Conservation (phyloP, 2,888 invertebrate genomes). For the Entomobrya multifasciata region DNA sequence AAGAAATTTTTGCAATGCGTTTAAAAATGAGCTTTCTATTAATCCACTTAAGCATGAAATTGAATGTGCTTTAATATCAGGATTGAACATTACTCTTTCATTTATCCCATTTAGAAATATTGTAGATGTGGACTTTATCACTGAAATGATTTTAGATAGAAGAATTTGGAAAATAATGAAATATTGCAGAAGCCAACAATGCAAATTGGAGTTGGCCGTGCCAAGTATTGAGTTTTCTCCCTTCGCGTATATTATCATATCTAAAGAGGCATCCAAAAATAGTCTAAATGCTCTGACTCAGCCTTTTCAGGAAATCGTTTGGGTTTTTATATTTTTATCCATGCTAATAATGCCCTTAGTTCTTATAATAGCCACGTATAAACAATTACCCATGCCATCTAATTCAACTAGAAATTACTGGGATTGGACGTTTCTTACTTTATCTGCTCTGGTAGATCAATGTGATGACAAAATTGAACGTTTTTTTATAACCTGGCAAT, state of each 20-base stretch:
- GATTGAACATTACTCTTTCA: no score
- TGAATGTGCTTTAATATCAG: no score
- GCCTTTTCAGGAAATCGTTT: constrained; percentile 4
- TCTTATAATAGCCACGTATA: neutral
- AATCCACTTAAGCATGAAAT: no score
- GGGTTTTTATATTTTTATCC: neutral
- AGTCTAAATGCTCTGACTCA: constrained; percentile 4
- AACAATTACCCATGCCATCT: neutral
- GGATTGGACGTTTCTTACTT: neutral
- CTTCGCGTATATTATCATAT: neutral
- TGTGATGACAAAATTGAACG: neutral
- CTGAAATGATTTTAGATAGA: no score
- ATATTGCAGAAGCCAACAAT: neutral
- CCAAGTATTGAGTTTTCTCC: neutral
- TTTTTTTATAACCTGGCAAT: neutral
- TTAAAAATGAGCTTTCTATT: no score
- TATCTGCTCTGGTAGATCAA: neutral
- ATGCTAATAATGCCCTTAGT: neutral
- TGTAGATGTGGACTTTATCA: neutral
- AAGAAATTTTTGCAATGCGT: no score
- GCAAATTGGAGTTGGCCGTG: neutral
- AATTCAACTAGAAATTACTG: neutral
- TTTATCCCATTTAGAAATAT: no score
- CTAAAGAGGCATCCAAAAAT: neutral
- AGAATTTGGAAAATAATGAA: neutral